Conservation (phyloP, 2,113 vertebrate genomes). For the Paramormyrops kingsleyae region DNA sequence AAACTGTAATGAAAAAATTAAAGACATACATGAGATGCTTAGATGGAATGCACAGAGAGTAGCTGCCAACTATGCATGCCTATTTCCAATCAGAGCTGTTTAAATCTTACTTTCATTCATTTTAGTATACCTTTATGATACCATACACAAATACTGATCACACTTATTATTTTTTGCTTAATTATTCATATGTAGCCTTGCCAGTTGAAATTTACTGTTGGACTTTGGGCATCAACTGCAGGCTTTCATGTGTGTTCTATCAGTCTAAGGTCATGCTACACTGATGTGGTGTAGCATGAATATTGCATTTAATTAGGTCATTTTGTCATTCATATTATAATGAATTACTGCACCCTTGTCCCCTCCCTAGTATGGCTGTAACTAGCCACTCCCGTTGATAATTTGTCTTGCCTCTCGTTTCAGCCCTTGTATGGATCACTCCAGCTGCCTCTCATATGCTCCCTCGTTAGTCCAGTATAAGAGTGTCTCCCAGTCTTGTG, state of each 20-base stretch:
- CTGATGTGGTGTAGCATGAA: background rate
- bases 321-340: background rate
- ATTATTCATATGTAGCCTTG: constrained; percentile 51
- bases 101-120: constrained; percentile 62
- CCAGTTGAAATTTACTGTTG: constrained; percentile 37
- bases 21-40: background rate
- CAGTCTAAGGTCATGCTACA: background rate
- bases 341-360: too few species aligned
- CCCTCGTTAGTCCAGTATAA: too few species aligned
- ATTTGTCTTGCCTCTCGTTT: too few species aligned
- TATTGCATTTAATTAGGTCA: background rate
- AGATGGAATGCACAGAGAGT: constrained; percentile 48
- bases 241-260: background rate
- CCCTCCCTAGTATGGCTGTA: too few species aligned
- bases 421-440: too few species aligned
- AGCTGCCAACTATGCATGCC: constrained; percentile 39
- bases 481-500: too few species aligned
- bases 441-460: too few species aligned
- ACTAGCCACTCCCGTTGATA: too few species aligned
- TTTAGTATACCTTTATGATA: constrained; percentile 49
- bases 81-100: constrained; percentile 50
- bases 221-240: constrained; percentile 33
- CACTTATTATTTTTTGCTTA: constrained; percentile 50
- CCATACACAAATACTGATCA: constrained; percentile 44
- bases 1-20: background rate